These are phyloP conservation scores for Chloroceryle inda DNA, from an alignment of 2,797 vertebrate genomes.

Conservation along the genomic window DNA sequence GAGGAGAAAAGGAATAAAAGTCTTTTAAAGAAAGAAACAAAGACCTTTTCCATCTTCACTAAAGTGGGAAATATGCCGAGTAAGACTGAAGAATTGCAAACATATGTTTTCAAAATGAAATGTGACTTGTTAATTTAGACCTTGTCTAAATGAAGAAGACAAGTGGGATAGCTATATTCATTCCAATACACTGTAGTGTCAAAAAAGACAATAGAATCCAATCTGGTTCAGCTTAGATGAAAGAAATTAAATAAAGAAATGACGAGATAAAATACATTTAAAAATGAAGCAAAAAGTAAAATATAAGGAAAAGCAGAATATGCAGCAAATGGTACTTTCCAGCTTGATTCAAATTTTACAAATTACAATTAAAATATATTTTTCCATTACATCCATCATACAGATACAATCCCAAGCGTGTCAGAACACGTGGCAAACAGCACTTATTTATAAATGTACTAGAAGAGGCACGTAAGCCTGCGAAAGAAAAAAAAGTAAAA, in stretches of 20 bases:
- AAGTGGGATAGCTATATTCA: constrained; percentile 62
- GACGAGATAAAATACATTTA: constrained; percentile 30
- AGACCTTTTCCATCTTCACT: constrained; percentile 42
- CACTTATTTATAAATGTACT: background rate
- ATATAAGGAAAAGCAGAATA: background rate
- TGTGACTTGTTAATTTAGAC: constrained; percentile 73
- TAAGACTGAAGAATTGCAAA: constrained; percentile 70
- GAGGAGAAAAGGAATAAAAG: background rate
- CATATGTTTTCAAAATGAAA: constrained; percentile 76
- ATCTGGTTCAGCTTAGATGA: constrained; percentile 44
- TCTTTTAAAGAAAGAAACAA: constrained; percentile 51
- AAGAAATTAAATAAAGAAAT: constrained; percentile 64
- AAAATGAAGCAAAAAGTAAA: constrained; percentile 18
- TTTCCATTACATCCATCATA: background rate
- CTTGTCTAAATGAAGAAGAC: constrained; percentile 68
- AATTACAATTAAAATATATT: background rate
- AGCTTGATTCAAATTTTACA: background rate
- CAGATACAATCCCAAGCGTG: background rate
- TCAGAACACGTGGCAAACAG: background rate
- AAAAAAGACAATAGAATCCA: constrained; percentile 57
- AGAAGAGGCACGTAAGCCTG: background rate
- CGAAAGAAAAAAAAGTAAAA: background rate
- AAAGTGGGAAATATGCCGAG: constrained; percentile 49
- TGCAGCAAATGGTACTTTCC: background rate
- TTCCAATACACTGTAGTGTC: constrained; percentile 51